A percentile compares a stretch with the other conserved stretches of the same genome.
Evolutionary conservation across 2,888 invertebrate genomes (phyloP).

Genomic region (Plusia festucae): DNA sequence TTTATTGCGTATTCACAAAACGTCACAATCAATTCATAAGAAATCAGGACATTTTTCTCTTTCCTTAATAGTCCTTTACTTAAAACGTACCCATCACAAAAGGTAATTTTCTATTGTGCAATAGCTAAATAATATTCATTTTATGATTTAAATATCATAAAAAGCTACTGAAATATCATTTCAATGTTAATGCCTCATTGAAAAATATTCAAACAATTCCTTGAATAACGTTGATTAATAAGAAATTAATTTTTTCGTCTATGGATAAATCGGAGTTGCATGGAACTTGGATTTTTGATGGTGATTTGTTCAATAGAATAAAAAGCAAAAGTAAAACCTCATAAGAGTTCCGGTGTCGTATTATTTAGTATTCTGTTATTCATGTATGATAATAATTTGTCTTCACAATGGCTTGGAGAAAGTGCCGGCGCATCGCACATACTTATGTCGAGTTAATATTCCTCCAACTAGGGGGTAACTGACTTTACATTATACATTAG

Average conservation of each 20-base stretch:
- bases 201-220: no score
- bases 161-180: no score
- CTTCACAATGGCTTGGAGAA: conserved; percentile 29
- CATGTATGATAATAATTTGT: conserved; percentile 34
- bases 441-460: conserved; percentile 1
- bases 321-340: background rate
- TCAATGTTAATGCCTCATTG: no score
- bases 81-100: background rate
- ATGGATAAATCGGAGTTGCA: no score
- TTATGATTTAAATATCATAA: no score
- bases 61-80: background rate
- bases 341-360: background rate
- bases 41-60: conserved; percentile 10
- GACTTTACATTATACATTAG: conserved; percentile 2
- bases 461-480: background rate
- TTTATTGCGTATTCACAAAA: conserved; percentile 32
- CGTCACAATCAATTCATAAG: conserved; percentile 27
- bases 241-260: no score
- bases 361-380: conserved; percentile 15
- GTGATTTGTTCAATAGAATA: background rate
- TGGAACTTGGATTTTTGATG: no score
- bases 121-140: no score
- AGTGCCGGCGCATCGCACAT: conserved; percentile 16
- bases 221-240: no score
- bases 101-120: no score